Conservation (phyloP, 2,113 vertebrate species). For the Callocephalon fimbriatum region DNA sequence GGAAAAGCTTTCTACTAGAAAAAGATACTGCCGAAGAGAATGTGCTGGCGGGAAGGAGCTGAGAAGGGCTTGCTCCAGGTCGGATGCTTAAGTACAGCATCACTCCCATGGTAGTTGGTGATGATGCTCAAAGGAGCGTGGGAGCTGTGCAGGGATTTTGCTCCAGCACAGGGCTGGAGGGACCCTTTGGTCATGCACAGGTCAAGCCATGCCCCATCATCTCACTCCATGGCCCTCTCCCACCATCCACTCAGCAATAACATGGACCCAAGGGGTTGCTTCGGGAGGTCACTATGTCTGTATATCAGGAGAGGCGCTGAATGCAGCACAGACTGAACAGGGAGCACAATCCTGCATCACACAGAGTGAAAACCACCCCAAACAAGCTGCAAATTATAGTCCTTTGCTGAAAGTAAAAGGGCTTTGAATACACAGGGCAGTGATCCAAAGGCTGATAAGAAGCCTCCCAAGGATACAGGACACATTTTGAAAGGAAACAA, state of each 20-base stretch:
- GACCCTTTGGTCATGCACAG: neutral
- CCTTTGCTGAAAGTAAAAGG: neutral
- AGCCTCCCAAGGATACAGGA: neutral
- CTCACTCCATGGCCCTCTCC: fast-evolving
- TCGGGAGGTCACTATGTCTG: fast-evolving
- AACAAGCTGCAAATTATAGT: neutral
- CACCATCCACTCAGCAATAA: neutral
- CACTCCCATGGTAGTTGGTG: fast-evolving
- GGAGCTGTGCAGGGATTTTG: fast-evolving
- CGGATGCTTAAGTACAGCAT: neutral
- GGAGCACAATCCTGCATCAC: neutral
- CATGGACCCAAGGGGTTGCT: neutral
- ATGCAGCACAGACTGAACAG: neutral
- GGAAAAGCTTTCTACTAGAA: slow-evolving; percentile 48
- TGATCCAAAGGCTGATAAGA: neutral
- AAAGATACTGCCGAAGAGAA: slow-evolving; percentile 43
- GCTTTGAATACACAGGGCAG: neutral
- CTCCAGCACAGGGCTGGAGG: neutral
- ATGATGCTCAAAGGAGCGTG: fast-evolving
- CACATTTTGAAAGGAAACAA: neutral
- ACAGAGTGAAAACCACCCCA: neutral
- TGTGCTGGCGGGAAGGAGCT: slow-evolving; percentile 7
- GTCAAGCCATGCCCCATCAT: fast-evolving
- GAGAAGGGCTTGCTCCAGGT: neutral
- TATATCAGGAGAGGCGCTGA: fast-evolving